Base-by-base conservation (phyloP, 2,888 invertebrate genomes). In the Dicranocentrus wangi region DNA sequence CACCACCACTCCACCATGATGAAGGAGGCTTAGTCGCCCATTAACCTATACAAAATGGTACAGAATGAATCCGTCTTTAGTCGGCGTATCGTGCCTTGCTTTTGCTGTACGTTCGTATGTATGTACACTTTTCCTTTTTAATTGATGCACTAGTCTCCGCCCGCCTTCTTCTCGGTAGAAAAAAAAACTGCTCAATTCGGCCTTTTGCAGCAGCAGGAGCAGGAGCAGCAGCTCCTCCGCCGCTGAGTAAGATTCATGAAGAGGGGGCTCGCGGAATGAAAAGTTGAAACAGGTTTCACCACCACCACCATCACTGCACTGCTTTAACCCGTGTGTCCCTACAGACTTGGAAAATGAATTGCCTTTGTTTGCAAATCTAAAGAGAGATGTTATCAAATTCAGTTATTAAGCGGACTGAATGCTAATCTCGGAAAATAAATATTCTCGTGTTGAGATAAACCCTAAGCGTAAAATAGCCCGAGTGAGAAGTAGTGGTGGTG, bases 11-110 rank as follows among this genome's bases (percentile, higher is more conserved):
- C n/a, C n/a, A 43, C n/a, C 2, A n/a, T 10, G 47, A 47, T 32
- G 32, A 32, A 32, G 5, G 47, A 47, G 47, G 58, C 58, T 58
- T 68, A 68, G 58, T 77, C 61, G 60, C 77, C 69, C 61, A 77
- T 68, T 77, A 69, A 68, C 69, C 77, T 69, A 77, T 69, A 69
- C 69, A 77, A 77, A 69, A 69, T 39, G 77, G 68, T 77, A 60
- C 51, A 77, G n/a, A n/a, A n/a, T n/a, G n/a, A n/a, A n/a, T n/a
- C n/a, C n/a, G n/a, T n/a, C n/a, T n/a, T n/a, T n/a, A n/a, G n/a
- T n/a, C n/a, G n/a, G n/a, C n/a, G n/a, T n/a, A n/a, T n/a, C n/a
- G n/a, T n/a, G n/a, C 51, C 27, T 66, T 53, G 55, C 63, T 73
- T 75, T 21, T 43, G 17, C 58, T 75, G 39, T 23, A 43, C 25